Percentiles rank a stretch among this genome's conserved stretches.
Evolutionary conservation across 2,888 invertebrate genomes (phyloP).

Genomic region (Lasius fuliginosus): DNA sequence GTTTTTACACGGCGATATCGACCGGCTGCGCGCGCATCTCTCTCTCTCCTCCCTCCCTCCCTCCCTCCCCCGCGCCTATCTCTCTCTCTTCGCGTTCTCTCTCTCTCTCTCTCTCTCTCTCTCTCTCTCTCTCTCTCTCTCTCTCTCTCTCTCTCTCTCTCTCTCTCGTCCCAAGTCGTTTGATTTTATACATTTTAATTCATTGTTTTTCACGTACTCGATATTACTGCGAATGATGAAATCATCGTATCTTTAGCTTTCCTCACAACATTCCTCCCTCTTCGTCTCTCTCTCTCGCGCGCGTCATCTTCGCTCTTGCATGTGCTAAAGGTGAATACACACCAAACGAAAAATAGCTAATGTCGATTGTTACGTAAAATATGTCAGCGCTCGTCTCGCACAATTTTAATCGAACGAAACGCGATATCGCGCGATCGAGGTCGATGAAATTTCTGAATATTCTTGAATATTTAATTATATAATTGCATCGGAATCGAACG

Average conservation of each 20-base stretch:
- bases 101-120: not conserved
- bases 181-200: no score
- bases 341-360: not conserved
- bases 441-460: not conserved
- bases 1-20: slow-evolving; percentile 83
- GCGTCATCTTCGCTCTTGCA: not conserved
- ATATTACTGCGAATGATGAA: not conserved
- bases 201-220: not conserved
- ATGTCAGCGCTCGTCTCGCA: not conserved
- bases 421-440: not conserved
- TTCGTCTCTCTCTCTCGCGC: no score
- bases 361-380: not conserved
- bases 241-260: not conserved
- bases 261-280: not conserved
- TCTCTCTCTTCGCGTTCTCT: slow-evolving; percentile 25
- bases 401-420: not conserved
- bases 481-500: not conserved
- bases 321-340: slow-evolving; percentile 13
- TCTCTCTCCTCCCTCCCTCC: slow-evolving; percentile 8
- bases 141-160: not conserved
- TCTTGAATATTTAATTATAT: not conserved
- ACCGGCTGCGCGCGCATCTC: slow-evolving; percentile 84
- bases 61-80: slow-evolving; percentile 86
- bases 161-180: no score
- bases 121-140: slow-evolving; percentile 25